Percentiles rank a stretch among this genome's conserved stretches.
Evolutionary conservation across 1,140 invertebrate species (phyloP).

Genomic region (Calycopis cecrops): DNA sequence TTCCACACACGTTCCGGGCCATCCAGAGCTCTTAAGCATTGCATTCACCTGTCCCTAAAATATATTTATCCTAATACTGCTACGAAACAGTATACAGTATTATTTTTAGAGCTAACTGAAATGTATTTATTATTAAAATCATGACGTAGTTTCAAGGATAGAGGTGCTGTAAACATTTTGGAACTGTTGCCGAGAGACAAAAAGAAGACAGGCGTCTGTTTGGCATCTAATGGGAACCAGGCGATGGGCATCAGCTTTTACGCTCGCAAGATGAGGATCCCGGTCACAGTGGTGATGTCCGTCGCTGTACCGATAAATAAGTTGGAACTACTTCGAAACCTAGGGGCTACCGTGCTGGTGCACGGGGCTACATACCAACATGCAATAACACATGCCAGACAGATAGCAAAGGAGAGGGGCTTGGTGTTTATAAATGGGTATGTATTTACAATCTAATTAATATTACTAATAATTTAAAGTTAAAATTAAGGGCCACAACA

Average conservation of each 20-base stretch:
- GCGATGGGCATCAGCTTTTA: conserved; percentile 81
- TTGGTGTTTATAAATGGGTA: conserved; percentile 55
- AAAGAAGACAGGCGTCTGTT: conserved; percentile 82
- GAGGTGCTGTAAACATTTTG: conserved; percentile 84
- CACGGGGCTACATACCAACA: conserved; percentile 54
- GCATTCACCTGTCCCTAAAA: too few species aligned
- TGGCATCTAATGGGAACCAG: conserved; percentile 85
- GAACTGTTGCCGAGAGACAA: conserved; percentile 78
- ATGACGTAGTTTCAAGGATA: conserved; percentile 81
- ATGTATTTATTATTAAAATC: background rate
- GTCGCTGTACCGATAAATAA: conserved; percentile 83
- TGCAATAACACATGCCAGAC: conserved; percentile 42
- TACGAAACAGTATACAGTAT: too few species aligned
- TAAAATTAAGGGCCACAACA: too few species aligned
- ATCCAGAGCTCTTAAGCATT: too few species aligned
- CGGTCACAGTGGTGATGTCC: conserved; percentile 89
- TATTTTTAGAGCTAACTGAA: too few species aligned
- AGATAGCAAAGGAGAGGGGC: conserved; percentile 50
- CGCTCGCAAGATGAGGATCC: conserved; percentile 80
- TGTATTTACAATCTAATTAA: conserved; percentile 12
- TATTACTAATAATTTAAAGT: too few species aligned
- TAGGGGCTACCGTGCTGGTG: conserved; percentile 84
- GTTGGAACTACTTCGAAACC: conserved; percentile 80
- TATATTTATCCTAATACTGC: too few species aligned
- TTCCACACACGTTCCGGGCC: too few species aligned